These are phyloP conservation scores for Plectropomus leopardus DNA, from an alignment of 2,113 vertebrate species.

Conservation along the genomic window DNA sequence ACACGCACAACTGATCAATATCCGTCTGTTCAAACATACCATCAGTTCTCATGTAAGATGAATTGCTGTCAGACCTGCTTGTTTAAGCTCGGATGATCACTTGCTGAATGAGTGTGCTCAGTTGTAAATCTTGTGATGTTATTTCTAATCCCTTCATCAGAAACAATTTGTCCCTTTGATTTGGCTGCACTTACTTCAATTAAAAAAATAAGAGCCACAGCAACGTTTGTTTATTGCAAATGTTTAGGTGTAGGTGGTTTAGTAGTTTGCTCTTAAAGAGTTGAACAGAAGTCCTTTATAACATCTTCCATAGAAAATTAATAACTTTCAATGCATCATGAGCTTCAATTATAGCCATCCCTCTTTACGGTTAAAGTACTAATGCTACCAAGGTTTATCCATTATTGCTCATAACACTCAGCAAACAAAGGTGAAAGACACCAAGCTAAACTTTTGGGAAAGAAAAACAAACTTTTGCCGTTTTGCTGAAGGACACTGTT, in stretches of 20 bases:
- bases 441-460: too few relatives aligned
- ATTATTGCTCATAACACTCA: too few relatives aligned
- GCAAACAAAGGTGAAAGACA: too few relatives aligned
- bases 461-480: too few relatives aligned
- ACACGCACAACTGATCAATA: conserved; percentile 1
- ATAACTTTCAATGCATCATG: background rate
- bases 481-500: too few relatives aligned
- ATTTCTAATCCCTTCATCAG: background rate
- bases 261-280: background rate
- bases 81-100: background rate
- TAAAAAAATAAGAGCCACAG: background rate
- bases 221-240: background rate
- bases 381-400: background rate
- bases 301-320: background rate
- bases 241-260: background rate
- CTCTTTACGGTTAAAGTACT: background rate
- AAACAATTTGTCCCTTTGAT: background rate
- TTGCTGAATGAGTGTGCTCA: background rate
- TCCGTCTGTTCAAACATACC: background rate
- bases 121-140: background rate
- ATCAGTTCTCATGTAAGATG: background rate
- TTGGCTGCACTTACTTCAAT: background rate
- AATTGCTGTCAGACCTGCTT: background rate
- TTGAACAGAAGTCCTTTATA: background rate
- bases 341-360: background rate